Percentiles rank a stretch among this genome's conserved stretches.
phyloP scores from a whole-genome alignment of 2,113 vertebrate species.

The Carassius gibelio region DNA sequence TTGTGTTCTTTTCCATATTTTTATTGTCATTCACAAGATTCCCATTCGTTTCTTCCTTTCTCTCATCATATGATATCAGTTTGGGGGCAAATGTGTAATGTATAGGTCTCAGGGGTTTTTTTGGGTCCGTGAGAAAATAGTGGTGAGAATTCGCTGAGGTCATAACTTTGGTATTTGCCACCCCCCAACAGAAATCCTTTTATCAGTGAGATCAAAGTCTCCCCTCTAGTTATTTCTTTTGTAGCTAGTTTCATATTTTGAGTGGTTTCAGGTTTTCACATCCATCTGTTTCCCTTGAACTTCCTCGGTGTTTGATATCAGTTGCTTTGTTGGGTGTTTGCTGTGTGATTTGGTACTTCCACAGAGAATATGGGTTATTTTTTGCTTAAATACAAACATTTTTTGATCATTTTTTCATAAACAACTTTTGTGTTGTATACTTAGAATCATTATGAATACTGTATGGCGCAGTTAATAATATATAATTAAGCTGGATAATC shows the following conservation, averaged over 20 bases:
- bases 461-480: neutral
- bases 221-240: conserved; percentile 27
- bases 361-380: neutral
- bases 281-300: conserved; percentile 10
- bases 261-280: conserved; percentile 31
- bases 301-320: conserved; percentile 5
- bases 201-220: conserved; percentile 50
- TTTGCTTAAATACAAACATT: neutral
- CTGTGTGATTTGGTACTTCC: neutral
- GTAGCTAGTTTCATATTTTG: conserved; percentile 28
- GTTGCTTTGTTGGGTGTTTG: neutral
- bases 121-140: conserved; percentile 40
- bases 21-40: conserved; percentile 26
- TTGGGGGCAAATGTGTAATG: conserved; percentile 42
- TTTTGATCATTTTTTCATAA: neutral
- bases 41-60: neutral
- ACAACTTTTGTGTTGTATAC: neutral
- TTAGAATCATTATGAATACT: neutral
- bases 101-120: conserved; percentile 39
- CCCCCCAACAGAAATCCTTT: conserved; percentile 31
- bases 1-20: neutral
- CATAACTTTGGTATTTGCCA: conserved; percentile 31
- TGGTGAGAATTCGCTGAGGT: conserved; percentile 47
- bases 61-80: conserved; percentile 35
- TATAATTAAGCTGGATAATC: neutral